Base-by-base conservation (phyloP, 2,888 invertebrate genomes). In the Watsonalla cultraria region DNA sequence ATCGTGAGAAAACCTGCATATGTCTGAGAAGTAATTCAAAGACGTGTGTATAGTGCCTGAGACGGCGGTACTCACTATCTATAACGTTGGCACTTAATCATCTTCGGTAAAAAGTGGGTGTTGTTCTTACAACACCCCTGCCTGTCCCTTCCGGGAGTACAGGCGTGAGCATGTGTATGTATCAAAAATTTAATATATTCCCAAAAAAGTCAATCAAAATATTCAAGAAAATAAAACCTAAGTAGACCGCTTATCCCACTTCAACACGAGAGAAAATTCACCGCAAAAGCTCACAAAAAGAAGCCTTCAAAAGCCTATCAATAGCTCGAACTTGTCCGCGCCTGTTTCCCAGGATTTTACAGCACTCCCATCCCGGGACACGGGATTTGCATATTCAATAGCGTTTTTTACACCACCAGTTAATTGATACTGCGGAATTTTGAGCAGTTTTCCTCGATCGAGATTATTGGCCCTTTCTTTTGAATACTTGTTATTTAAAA, bases 311-410 rank as follows among this genome's bases (percentile, higher is more conserved):
- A 70, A 79, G 82, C 80, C 84, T 84, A 90, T 89, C 88, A 85
- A 88, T 87, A 83, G 82, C 80, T 66, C 69, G 74, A 74, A 75
- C 76, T 78, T 77, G 74, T 76, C 72, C 68, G 67, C 75, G 70
- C 68, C 68, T 58, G 57, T 33, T 54, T 54, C 47, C 45, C 59
- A 52, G 53, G 54, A 57, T 62, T 68, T 70, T 57, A 59, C 52
- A 42, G 42, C 59, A 62, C 59, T 69, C 54, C 50, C 55, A 54
- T 33, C 39, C 48, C 42, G 49, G 39, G 49, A 14, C 64, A 78
- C 79, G 68, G 78, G 80, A 87, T 88, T 87, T 86, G 82, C 88
- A 88, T 88, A 84, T 84, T 82, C 83, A 80, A 78, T 75, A 75
- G 75, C 61, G 73, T 69, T 73, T 75, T 66, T 69, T 68, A 61